A percentile compares a stretch with the other conserved stretches of the same genome.
These are phyloP conservation scores for Diplodus puntazzo DNA, from an alignment of 2,797 vertebrate species.

Conservation along the genomic window DNA sequence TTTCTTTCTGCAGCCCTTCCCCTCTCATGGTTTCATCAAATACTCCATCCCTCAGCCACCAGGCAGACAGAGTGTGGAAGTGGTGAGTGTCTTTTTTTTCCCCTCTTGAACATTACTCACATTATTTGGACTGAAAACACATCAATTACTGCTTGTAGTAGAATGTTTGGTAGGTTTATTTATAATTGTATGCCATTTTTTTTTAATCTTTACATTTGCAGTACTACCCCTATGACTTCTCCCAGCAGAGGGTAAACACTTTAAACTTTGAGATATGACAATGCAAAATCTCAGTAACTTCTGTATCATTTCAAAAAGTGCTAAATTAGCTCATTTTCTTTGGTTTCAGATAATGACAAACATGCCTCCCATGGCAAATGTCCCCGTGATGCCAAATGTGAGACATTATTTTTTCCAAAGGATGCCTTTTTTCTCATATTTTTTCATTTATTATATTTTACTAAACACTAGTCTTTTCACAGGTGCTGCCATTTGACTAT, in stretches of 20 bases:
- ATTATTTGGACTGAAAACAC: slow-evolving; percentile 6
- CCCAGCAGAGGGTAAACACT: slow-evolving; percentile 79
- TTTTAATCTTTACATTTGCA: slow-evolving; percentile 50
- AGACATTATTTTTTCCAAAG: slow-evolving; percentile 21
- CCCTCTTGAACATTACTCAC: background rate
- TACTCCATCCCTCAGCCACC: slow-evolving; percentile 86
- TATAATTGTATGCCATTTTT: slow-evolving; percentile 12
- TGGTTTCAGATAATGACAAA: slow-evolving; percentile 78
- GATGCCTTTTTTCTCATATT: background rate
- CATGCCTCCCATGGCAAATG: slow-evolving; percentile 70
- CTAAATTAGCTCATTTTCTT: slow-evolving; percentile 18
- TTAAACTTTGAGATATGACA: background rate
- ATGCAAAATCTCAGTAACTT: background rate
- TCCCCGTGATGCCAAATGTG: slow-evolving; percentile 70
- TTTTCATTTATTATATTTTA: background rate
- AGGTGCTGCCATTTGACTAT: slow-evolving; percentile 78
- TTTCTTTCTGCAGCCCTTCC: slow-evolving; percentile 60
- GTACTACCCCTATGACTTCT: slow-evolving; percentile 86
- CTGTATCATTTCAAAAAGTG: background rate
- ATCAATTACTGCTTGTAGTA: background rate
- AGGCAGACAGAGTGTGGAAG: slow-evolving; percentile 85
- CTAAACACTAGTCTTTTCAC: slow-evolving; percentile 15
- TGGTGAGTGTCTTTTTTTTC: slow-evolving; percentile 74
- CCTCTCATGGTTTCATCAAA: slow-evolving; percentile 82
- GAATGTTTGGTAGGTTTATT: background rate